Conservation (phyloP, 1,140 invertebrate species). For the Heterodera schachtii region DNA sequence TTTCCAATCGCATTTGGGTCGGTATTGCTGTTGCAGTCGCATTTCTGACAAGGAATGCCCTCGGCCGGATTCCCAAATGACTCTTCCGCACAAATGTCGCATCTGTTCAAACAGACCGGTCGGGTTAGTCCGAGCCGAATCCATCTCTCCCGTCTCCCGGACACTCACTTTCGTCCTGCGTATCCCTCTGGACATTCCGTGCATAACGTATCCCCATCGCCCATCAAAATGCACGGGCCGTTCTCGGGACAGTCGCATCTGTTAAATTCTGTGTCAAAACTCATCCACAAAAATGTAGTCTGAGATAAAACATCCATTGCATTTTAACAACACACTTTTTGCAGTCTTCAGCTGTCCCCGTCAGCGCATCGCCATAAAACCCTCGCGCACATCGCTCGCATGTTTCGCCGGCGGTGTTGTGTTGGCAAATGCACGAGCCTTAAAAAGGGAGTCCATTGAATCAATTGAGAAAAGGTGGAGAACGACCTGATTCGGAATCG, state of each 20-base stretch:
- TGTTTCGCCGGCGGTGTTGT: conserved; percentile 91
- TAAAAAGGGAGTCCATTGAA: neutral
- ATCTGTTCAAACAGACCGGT: conserved; percentile 65
- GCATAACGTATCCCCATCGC: conserved; percentile 81
- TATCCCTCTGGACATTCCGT: conserved; percentile 80
- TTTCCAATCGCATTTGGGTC: conserved; percentile 90
- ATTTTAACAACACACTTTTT: conserved; percentile 72
- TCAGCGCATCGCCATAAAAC: conserved; percentile 90
- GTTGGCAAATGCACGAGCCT: conserved; percentile 72
- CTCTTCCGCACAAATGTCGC: conserved; percentile 90
- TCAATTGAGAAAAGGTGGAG: neutral
- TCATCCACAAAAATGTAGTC: too few species aligned
- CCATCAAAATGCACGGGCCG: conserved; percentile 84
- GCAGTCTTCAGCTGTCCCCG: conserved; percentile 85
- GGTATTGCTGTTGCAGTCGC: conserved; percentile 92
- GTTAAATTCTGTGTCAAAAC: neutral
- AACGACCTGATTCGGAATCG: conserved; percentile 78
- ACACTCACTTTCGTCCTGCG: conserved; percentile 31
- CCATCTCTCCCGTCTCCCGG: neutral
- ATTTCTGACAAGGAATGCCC: conserved; percentile 77
- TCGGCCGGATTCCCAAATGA: conserved; percentile 85
- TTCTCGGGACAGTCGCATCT: conserved; percentile 87
- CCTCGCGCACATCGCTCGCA: conserved; percentile 89
- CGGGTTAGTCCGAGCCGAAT: neutral
- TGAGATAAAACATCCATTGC: too few species aligned